These are phyloP conservation scores for Chymomyza procnemis DNA, from an alignment of 2,888 invertebrate genomes.

Conservation along the genomic window DNA sequence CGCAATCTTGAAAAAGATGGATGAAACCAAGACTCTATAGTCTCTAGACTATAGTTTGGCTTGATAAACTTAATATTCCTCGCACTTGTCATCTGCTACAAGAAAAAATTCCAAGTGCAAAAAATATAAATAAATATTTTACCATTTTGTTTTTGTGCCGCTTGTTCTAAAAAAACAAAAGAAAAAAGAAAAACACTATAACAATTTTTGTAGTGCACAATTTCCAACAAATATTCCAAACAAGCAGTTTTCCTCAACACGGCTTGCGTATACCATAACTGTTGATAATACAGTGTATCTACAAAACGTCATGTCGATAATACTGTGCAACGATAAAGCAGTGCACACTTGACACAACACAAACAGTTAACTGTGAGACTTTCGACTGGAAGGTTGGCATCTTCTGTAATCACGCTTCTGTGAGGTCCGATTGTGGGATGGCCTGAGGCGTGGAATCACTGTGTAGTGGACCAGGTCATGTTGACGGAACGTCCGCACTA, in stretches of 20 bases:
- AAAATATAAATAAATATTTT: too few species aligned
- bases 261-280: slow-evolving; percentile 3
- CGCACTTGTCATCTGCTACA: too few species aligned
- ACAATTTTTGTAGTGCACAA: too few species aligned
- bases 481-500: slow-evolving; percentile 97
- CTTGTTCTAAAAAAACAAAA: too few species aligned
- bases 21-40: too few species aligned
- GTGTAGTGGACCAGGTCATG: slow-evolving; percentile 81
- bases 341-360: not conserved
- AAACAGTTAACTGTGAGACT: not conserved
- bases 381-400: slow-evolving; percentile 94
- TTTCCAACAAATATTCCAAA: not conserved
- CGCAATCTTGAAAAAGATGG: too few species aligned
- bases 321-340: not conserved
- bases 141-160: too few species aligned
- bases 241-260: not conserved
- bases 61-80: too few species aligned
- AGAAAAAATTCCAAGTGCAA: too few species aligned
- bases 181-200: too few species aligned
- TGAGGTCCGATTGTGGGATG: slow-evolving; percentile 95
- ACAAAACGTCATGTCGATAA: not conserved
- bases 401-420: slow-evolving; percentile 98
- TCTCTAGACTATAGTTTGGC: too few species aligned
- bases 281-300: not conserved
- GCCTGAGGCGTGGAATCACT: slow-evolving; percentile 92